A percentile compares a stretch with the other conserved stretches of the same genome.
Evolutionary conservation across 2,797 vertebrate genomes (phyloP).

Genomic region (Cottoperca gobio): DNA sequence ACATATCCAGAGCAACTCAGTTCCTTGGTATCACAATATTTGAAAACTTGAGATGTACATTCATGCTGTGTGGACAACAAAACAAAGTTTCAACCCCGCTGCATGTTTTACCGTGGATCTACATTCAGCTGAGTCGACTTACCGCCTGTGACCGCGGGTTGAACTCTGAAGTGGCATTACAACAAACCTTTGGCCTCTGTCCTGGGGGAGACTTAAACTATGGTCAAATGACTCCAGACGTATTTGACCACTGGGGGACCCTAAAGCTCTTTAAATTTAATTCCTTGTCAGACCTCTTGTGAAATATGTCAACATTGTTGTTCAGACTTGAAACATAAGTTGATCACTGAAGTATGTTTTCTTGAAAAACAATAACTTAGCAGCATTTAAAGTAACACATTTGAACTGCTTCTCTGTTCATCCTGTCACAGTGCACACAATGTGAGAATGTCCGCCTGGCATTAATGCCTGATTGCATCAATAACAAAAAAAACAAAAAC

Average conservation of each 20-base stretch:
- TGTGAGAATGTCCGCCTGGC: conserved; percentile 3
- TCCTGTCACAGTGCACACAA: not conserved
- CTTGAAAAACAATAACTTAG: conserved; percentile 22
- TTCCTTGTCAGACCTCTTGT: conserved; percentile 45
- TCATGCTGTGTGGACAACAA: not conserved
- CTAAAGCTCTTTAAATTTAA: conserved; percentile 50
- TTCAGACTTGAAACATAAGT: conserved; percentile 30
- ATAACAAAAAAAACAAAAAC: not conserved
- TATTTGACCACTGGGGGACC: conserved; percentile 38
- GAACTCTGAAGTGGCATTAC: conserved; percentile 62
- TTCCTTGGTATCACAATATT: not conserved
- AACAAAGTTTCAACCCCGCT: conserved; percentile 1
- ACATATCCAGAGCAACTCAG: conserved; percentile 78
- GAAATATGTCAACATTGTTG: conserved; percentile 51
- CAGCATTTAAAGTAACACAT: not conserved
- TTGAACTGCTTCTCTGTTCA: not conserved
- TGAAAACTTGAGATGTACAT: not conserved
- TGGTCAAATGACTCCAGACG: conserved; percentile 52
- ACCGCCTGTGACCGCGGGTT: conserved; percentile 58
- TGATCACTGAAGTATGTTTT: conserved; percentile 21
- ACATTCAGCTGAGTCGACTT: conserved; percentile 75
- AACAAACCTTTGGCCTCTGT: conserved; percentile 73
- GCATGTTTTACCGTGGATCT: conserved; percentile 22
- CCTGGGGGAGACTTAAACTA: conserved; percentile 65
- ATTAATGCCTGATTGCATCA: conserved; percentile 9